Evolutionary conservation across 2,888 invertebrate species (phyloP).

Genomic region (Dusona sp.): DNA sequence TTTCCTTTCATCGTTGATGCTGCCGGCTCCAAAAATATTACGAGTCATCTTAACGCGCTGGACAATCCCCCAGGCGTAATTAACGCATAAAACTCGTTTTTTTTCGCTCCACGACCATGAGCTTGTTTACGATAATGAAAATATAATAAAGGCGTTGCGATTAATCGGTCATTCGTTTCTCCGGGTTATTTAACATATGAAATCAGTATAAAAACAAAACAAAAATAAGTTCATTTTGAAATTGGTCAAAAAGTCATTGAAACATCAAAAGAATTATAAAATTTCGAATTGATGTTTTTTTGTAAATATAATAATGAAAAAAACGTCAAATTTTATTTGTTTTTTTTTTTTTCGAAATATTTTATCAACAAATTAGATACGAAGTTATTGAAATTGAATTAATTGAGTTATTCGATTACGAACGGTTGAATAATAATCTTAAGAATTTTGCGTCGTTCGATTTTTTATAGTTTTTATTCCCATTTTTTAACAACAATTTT

Average conservation of each 20-base stretch:
- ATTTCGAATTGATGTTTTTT: not conserved
- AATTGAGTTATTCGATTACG: too few relatives aligned
- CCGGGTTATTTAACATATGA: not conserved
- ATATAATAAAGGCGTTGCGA: not conserved
- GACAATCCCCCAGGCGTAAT: constrained; percentile 48
- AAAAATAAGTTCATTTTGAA: not conserved
- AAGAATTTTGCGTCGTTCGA: not conserved
- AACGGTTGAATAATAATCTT: not conserved
- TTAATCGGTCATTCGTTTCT: not conserved
- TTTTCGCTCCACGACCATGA: not conserved
- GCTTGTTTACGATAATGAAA: not conserved
- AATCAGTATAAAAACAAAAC: not conserved
- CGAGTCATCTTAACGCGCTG: constrained; percentile 38
- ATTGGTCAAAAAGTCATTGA: not conserved
- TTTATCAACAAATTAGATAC: not conserved
- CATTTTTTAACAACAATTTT: not conserved
- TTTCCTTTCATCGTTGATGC: constrained; percentile 43
- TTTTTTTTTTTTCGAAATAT: not conserved
- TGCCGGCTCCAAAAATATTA: constrained; percentile 39
- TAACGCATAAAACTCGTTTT: not conserved
- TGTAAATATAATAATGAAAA: not conserved
- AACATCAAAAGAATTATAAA: not conserved
- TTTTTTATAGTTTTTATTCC: not conserved
- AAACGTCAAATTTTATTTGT: not conserved
- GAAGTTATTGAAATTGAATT: too few relatives aligned